A percentile compares a stretch with the other conserved stretches of the same genome.
phyloP scores from a whole-genome alignment of 2,113 vertebrate genomes.

The Cyanoderma ruficeps region DNA sequence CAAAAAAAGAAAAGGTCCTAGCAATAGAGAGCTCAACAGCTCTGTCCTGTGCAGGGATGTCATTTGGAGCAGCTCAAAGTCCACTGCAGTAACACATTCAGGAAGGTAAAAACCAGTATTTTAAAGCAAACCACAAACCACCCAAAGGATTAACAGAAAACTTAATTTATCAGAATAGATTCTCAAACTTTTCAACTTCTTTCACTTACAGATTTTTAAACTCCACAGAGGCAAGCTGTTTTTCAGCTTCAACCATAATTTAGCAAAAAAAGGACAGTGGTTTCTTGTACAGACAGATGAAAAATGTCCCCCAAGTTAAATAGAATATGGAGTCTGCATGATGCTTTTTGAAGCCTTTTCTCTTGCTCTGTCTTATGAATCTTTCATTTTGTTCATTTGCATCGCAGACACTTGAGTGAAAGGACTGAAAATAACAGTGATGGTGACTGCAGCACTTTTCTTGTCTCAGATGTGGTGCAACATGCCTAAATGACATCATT shows the following conservation, averaged over 20 bases:
- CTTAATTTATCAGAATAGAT: not conserved
- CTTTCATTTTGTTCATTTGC: slow-evolving; percentile 63
- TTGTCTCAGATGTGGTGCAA: slow-evolving; percentile 61
- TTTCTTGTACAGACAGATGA: not conserved
- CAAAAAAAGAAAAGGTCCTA: not conserved
- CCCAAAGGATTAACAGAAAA: not conserved
- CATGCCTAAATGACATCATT: slow-evolving; percentile 62
- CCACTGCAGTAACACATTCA: not conserved
- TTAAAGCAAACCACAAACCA: not conserved
- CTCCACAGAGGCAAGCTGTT: not conserved
- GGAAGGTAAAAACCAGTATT: not conserved
- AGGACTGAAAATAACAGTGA: slow-evolving; percentile 55
- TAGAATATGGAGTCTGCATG: slow-evolving; percentile 17
- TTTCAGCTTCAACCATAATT: not conserved
- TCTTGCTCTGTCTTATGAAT: slow-evolving; percentile 59
- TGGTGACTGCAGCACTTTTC: slow-evolving; percentile 54
- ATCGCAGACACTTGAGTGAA: slow-evolving; percentile 48
- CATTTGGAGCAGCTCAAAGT: not conserved
- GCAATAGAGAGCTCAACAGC: not conserved
- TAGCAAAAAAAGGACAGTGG: not conserved
- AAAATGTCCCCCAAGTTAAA: slow-evolving; percentile 48
- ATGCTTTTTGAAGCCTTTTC: slow-evolving; percentile 61
- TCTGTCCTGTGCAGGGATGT: not conserved
- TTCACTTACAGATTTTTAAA: not conserved
- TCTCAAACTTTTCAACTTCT: not conserved